These are phyloP conservation scores for Hemibagrus guttatus DNA, from an alignment of 2,797 vertebrate species.

Conservation along the genomic window DNA sequence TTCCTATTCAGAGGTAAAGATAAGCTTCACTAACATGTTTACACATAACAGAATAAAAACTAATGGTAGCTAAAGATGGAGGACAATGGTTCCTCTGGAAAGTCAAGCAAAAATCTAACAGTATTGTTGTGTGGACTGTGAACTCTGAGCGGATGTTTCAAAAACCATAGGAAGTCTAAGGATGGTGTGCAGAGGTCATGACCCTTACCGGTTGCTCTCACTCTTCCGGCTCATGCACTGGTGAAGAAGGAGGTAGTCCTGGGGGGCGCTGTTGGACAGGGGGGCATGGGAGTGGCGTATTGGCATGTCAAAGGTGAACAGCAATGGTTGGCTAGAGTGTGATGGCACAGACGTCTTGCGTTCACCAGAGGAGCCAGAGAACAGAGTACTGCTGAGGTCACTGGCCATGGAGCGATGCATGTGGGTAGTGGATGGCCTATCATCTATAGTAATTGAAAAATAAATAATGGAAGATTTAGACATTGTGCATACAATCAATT, in stretches of 20 bases:
- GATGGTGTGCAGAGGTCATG: slow-evolving; percentile 6
- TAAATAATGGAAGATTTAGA: slow-evolving; percentile 27
- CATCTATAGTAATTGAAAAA: slow-evolving; percentile 74
- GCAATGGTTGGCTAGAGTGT: slow-evolving; percentile 94
- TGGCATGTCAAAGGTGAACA: slow-evolving; percentile 94
- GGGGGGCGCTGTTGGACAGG: slow-evolving; percentile 92
- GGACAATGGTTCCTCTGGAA: neutral
- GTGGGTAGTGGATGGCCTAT: slow-evolving; percentile 79
- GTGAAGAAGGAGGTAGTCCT: slow-evolving; percentile 98
- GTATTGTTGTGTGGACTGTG: neutral
- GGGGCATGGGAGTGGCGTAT: slow-evolving; percentile 76
- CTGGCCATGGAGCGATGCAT: slow-evolving; percentile 85
- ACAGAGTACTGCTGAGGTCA: slow-evolving; percentile 78
- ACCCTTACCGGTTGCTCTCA: slow-evolving; percentile 86
- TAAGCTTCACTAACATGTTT: neutral
- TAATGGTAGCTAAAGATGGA: neutral
- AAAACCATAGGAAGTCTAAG: slow-evolving; percentile 23
- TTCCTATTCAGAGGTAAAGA: neutral
- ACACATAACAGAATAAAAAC: neutral
- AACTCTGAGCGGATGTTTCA: slow-evolving; percentile 3
- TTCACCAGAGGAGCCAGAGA: slow-evolving; percentile 82
- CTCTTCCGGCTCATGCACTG: slow-evolving; percentile 97
- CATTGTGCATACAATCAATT: slow-evolving; percentile 21
- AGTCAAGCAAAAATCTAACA: neutral
- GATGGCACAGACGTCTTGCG: slow-evolving; percentile 85